Evolutionary conservation across 2,888 invertebrate genomes (phyloP).

Genomic region (Melieria omissa): DNA sequence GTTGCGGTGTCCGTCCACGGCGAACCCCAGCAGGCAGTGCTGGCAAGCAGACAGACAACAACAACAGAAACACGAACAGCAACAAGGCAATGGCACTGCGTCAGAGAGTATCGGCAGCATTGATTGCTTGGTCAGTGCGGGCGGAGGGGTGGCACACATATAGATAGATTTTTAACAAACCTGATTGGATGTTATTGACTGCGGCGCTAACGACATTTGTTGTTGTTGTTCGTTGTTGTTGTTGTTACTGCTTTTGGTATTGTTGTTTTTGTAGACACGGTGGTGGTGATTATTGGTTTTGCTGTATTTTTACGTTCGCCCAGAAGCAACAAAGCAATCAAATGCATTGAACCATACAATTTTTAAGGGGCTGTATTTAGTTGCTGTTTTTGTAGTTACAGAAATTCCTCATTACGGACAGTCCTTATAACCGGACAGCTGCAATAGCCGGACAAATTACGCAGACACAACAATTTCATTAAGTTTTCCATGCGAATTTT

Average conservation of each 20-base stretch:
- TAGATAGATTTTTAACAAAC: constrained; percentile 67
- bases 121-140: constrained; percentile 4
- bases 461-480: no score
- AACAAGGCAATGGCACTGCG: constrained; percentile 19
- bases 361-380: no score
- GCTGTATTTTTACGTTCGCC: not conserved
- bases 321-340: no score
- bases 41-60: not conserved
- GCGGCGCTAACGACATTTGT: constrained; percentile 51
- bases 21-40: not conserved
- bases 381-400: no score
- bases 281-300: constrained; percentile 11
- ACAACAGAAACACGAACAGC: constrained; percentile 14
- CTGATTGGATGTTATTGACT: constrained; percentile 68
- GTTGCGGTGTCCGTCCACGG: not conserved
- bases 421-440: no score
- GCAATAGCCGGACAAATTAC: no score
- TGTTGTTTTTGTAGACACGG: constrained; percentile 28
- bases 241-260: constrained; percentile 25
- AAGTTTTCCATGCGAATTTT: no score
- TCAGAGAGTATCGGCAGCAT: constrained; percentile 5
- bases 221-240: constrained; percentile 27
- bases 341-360: no score
- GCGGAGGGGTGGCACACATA: constrained; percentile 44
- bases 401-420: no score